phyloP scores from a whole-genome alignment of 2,113 vertebrate genomes.

The Periophthalmodon schlosseri region DNA sequence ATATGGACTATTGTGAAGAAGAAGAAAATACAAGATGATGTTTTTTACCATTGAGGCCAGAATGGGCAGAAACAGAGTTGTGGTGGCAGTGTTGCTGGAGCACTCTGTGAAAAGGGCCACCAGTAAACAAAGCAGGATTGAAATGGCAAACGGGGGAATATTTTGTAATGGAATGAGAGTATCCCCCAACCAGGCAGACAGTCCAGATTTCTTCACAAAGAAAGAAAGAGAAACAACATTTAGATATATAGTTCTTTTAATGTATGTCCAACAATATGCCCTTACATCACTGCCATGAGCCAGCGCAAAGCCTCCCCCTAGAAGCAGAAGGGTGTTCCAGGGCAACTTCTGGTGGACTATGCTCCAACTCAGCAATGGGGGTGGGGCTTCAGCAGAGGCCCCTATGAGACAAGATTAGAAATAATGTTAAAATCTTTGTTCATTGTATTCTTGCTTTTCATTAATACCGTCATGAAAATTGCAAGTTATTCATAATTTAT shows the following conservation, averaged over 20 bases:
- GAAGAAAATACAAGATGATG: slow-evolving; percentile 75
- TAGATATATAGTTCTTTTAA: not conserved
- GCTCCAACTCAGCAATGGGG: slow-evolving; percentile 83
- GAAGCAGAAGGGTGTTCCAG: slow-evolving; percentile 88
- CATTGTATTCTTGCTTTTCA: not conserved
- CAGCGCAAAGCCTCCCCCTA: slow-evolving; percentile 92
- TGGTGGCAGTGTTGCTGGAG: slow-evolving; percentile 93
- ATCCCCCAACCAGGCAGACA: slow-evolving; percentile 83
- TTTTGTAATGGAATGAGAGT: slow-evolving; percentile 80
- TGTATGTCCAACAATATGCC: slow-evolving; percentile 7
- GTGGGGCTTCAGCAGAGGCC: slow-evolving; percentile 56
- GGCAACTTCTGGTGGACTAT: slow-evolving; percentile 85
- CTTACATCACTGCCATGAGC: slow-evolving; percentile 90
- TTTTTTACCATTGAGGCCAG: slow-evolving; percentile 88
- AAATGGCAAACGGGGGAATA: slow-evolving; percentile 79
- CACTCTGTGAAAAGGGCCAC: slow-evolving; percentile 90
- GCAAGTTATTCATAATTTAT: not conserved
- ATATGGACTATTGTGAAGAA: not conserved
- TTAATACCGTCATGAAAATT: not conserved
- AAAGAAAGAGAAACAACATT: not conserved
- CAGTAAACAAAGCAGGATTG: slow-evolving; percentile 79
- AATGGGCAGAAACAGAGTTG: slow-evolving; percentile 92
- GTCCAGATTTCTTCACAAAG: slow-evolving; percentile 77
- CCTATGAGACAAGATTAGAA: not conserved
- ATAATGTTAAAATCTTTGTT: not conserved